Evolutionary conservation across 2,797 vertebrate species (phyloP), one percentile per base, ranked within the genome.

Genomic region (Pseudomugil tenellus): DNA sequence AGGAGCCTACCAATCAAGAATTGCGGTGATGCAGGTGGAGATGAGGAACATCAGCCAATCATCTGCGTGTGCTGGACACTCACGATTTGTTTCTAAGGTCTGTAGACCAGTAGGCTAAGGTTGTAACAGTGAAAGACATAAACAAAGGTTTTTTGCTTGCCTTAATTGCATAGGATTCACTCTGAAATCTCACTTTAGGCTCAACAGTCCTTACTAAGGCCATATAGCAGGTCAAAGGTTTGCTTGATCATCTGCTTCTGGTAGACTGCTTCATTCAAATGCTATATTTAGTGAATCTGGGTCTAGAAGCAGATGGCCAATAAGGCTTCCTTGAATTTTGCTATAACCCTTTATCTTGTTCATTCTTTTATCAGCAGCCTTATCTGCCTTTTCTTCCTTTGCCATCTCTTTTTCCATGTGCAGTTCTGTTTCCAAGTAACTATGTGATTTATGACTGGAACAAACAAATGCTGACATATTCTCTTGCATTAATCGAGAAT

Each of bases 241-340:
- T 43, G 19, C 17, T n/a, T n/a, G 7, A 8, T n/a, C 41, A 43
- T 43, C 41, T 2, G 6, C 17, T 41, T 41, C 39, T 6, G 17
- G 17, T 6, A 41, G 6, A 19, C 39, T 19, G 17, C 39, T 19
- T 41, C 12, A 26, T 16, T 5, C 14, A 14, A 28, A 52, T 28
- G 23, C 25, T 7, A 13, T 25, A 26, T 52, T 26, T 52, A 17
- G 25, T 52, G 28, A 52, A 52, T 16, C 5, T 55, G 66, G 70
- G 67, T 81, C 58, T 51, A 65, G 32, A 64, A 66, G 60, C 55
- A 58, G 52, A 82, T 72, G 48, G 77, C 58, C 74, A 46, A 48
- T 37, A 25, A 46, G 73, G 29, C 37, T 77, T 67, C 37, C 74
- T 72, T 77, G 72, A 77, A 83, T 86, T 80, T 81, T 58, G 25